These are phyloP conservation scores for Gisinianus flammeolus DNA, from an alignment of 2,888 invertebrate species.

Conservation along the genomic window DNA sequence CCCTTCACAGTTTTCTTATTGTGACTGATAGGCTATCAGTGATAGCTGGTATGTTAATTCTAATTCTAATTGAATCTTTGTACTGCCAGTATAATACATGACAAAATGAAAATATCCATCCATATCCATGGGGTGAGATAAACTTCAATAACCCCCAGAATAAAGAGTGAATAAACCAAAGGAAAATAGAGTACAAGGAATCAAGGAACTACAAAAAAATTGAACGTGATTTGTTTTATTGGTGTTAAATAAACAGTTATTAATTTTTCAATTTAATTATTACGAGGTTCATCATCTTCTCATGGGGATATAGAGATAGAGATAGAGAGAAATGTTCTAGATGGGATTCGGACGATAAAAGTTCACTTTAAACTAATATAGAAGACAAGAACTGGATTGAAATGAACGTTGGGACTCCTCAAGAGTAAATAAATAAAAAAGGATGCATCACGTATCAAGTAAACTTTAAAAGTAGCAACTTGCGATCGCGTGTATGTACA, in stretches of 20 bases:
- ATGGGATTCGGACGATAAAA: neutral
- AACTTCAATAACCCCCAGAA: too few species aligned
- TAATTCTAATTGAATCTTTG: too few species aligned
- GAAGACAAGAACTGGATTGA: neutral
- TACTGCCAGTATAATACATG: too few species aligned
- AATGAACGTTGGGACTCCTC: neutral
- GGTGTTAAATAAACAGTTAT: neutral
- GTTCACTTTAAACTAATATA: neutral
- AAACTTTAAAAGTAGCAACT: neutral
- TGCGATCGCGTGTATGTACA: neutral
- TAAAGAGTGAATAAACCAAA: too few species aligned
- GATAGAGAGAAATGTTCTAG: neutral
- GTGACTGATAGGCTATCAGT: too few species aligned
- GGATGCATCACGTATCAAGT: too few species aligned
- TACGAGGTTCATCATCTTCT: neutral
- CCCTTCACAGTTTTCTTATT: too few species aligned
- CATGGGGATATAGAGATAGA: neutral
- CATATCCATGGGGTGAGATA: too few species aligned
- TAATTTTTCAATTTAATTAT: neutral
- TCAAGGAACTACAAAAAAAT: neutral
- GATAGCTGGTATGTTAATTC: too few species aligned
- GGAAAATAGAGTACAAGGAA: neutral
- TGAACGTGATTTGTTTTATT: neutral
- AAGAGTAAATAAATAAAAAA: neutral
- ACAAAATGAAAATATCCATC: too few species aligned